phyloP scores from a whole-genome alignment of 2,113 vertebrate species.

The Pomatostomus ruficeps region DNA sequence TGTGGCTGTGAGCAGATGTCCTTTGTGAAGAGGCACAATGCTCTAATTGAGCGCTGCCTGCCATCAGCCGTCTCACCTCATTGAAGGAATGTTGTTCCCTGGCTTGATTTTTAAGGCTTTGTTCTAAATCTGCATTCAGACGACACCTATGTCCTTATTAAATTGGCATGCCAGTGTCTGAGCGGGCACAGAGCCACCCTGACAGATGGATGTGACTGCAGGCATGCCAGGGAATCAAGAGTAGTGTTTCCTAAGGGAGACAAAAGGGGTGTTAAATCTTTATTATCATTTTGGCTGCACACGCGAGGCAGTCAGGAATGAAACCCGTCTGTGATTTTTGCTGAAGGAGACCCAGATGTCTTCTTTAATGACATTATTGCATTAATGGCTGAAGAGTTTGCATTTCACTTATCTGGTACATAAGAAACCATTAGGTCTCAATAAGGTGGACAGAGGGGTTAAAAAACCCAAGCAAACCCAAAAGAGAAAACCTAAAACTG shows the following conservation, averaged over 20 bases:
- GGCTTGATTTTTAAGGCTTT: constrained; percentile 31
- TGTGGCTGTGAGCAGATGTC: background rate
- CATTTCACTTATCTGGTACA: background rate
- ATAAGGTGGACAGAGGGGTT: background rate
- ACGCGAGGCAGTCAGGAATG: background rate
- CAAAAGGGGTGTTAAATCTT: constrained; percentile 47
- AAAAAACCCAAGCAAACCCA: background rate
- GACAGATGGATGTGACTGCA: constrained; percentile 52
- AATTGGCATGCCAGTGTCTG: background rate
- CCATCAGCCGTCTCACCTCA: background rate
- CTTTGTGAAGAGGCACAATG: background rate
- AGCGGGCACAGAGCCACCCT: constrained; percentile 41
- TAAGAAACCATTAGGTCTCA: background rate
- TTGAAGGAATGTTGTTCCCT: background rate
- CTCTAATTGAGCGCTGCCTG: background rate
- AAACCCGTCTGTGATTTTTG: constrained; percentile 1
- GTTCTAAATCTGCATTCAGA: constrained; percentile 19
- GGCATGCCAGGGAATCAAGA: constrained; percentile 26
- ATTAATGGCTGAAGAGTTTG: background rate
- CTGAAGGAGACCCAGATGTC: constrained; percentile 44
- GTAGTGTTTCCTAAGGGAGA: constrained; percentile 39
- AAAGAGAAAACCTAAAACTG: background rate
- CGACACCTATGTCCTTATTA: constrained; percentile 54
- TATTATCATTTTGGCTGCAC: constrained; percentile 46
- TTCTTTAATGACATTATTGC: constrained; percentile 16